Evolutionary conservation across 1,140 invertebrate genomes (phyloP), one percentile per base, ranked within the genome.

Genomic region (Augochlora pura): DNA sequence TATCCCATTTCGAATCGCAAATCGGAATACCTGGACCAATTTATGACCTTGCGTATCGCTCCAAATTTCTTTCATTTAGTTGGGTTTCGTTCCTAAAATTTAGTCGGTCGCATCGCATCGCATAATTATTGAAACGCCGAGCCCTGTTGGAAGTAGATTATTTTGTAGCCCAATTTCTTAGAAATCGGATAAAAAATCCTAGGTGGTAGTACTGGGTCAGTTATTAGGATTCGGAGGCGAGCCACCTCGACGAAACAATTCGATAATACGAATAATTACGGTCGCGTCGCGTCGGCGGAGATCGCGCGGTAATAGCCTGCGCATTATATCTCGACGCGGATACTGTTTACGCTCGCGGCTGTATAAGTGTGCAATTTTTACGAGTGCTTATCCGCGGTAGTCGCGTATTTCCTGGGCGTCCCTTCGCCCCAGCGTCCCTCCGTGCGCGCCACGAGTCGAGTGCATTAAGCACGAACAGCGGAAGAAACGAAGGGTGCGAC

Each of bases 371-470:
- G 83, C 71, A 84, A 84, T 84, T 85, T 84, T 85, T 85, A 84
- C 82, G 84, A 85, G 78, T 84, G 84, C 82, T 85, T 85, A 85
- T 85, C 80, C 84, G 82, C 84, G 78, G 82, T 85, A 87, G 83
- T 82, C 83, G 78, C 74, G 82, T 81, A 80, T 88, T 85, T 87
- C 80, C 86, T 79, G 74, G 25, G 32, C 16, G 49, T 46, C 42
- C 42, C 42, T 46, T 46, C 42, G 42, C 12, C 49, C 49, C 64
- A 12, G 18, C 39, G 64, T 25, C 63, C 63, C 63, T 65, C 46
- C 39, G 64, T 57, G 25, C 23, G 46, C 49, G 25, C 46, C 49
- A 57, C 69, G 69, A 32, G 27, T 57, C 57, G 66, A 60, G 65
- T 60, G 54, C 62, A 75, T 75, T 46, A 46, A 68, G 39, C 54